phyloP scores from a whole-genome alignment of 23 tunicate genomes.

The Oikopleura dioica region DNA sequence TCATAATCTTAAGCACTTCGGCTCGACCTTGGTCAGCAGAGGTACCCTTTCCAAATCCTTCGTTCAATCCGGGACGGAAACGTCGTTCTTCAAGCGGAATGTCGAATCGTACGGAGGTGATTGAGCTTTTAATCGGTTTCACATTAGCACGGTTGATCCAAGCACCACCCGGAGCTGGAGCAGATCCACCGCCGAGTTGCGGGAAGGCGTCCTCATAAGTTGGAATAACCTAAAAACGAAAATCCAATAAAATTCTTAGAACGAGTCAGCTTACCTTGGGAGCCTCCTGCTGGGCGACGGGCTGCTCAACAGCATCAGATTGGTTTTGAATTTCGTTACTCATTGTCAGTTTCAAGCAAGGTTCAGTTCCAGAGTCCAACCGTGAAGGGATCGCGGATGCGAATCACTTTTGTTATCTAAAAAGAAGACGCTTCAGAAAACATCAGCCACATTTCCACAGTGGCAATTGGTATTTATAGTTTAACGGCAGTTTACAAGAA shows the following conservation, averaged over 20 bases:
- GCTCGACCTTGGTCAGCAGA: constrained; percentile 5
- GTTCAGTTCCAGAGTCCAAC: constrained; percentile 14
- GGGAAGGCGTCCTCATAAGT: constrained; percentile 89
- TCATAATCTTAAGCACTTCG: background rate
- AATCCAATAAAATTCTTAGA: background rate
- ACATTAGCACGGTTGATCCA: constrained; percentile 31
- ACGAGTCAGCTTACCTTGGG: too few relatives aligned
- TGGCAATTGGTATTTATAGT: too few relatives aligned
- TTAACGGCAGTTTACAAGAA: too few relatives aligned
- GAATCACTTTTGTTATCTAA: too few relatives aligned
- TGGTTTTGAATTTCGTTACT: background rate
- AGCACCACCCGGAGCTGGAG: constrained; percentile 11
- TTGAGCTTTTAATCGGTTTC: background rate
- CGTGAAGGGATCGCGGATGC: background rate
- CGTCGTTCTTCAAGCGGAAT: constrained; percentile 93
- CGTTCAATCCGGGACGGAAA: constrained; percentile 48
- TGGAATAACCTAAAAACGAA: constrained; percentile 19
- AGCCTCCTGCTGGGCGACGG: background rate
- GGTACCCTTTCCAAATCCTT: constrained; percentile 14
- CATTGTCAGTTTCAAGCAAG: constrained; percentile 14
- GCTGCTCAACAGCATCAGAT: background rate
- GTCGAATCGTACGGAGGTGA: constrained; percentile 24
- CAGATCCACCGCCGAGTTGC: constrained; percentile 16
- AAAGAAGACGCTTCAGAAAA: too few relatives aligned
- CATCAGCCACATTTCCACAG: too few relatives aligned